phyloP scores from a whole-genome alignment of 2,888 invertebrate species.

The Ischnura elegans region DNA sequence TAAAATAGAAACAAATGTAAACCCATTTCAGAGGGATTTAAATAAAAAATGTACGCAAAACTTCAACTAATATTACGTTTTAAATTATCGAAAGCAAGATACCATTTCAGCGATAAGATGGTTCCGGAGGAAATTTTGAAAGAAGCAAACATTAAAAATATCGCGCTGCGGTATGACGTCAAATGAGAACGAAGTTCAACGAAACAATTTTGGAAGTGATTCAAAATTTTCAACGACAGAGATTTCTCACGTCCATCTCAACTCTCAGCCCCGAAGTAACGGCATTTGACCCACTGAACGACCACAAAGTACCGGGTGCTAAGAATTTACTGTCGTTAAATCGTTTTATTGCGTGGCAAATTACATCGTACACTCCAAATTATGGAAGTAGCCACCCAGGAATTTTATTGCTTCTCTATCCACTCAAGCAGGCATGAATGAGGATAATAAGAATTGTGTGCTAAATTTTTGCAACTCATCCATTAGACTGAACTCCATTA shows the following conservation, averaged over 20 bases:
- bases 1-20: no score
- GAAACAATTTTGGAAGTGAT: not conserved
- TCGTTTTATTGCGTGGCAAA: conserved; percentile 15
- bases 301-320: no score
- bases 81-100: no score
- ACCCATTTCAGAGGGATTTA: no score
- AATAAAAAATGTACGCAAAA: no score
- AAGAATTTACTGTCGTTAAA: not conserved
- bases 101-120: no score
- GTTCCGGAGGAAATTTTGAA: no score
- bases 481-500: not conserved
- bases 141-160: no score
- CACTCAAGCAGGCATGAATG: not conserved
- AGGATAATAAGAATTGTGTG: not conserved
- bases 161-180: no score
- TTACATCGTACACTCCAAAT: not conserved
- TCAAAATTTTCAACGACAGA: not conserved
- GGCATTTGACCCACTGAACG: conserved; percentile 12
- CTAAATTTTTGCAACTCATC: not conserved
- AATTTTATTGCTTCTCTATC: not conserved
- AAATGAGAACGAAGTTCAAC: not conserved
- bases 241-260: not conserved
- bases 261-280: not conserved
- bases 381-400: not conserved
- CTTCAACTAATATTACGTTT: no score